A percentile compares a stretch with the other conserved stretches of the same genome.
These are phyloP conservation scores for Petrocephalus zakoni DNA, from an alignment of 2,113 vertebrate species.

Conservation along the genomic window DNA sequence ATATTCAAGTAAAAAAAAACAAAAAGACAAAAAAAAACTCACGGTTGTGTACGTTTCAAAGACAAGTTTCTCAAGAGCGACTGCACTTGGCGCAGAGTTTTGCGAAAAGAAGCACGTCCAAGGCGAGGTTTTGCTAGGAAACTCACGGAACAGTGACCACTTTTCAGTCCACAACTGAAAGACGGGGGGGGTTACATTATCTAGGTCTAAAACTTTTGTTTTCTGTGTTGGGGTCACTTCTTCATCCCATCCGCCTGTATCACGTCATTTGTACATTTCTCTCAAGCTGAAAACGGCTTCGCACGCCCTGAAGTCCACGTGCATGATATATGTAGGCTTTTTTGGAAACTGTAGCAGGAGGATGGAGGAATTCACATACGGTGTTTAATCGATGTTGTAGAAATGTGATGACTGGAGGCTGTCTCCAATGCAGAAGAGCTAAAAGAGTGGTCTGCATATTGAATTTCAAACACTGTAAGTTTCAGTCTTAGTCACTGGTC, in stretches of 20 bases:
- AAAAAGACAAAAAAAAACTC: neutral
- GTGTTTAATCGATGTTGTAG: neutral
- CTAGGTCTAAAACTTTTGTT: neutral
- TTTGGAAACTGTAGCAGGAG: slow-evolving; percentile 7
- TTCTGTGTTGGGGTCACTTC: neutral
- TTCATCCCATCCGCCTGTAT: neutral
- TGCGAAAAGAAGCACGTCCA: neutral
- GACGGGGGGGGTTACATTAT: neutral
- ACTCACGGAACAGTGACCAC: slow-evolving; percentile 1
- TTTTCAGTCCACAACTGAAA: slow-evolving; percentile 11
- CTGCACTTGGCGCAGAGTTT: slow-evolving; percentile 41
- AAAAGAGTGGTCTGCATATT: neutral
- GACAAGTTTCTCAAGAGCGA: slow-evolving; percentile 33
- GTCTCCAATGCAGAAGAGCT: neutral
- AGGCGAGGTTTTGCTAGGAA: neutral
- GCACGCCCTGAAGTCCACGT: neutral
- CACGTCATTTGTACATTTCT: slow-evolving; percentile 1
- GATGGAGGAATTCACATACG: neutral
- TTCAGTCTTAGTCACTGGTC: neutral
- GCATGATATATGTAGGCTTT: slow-evolving; percentile 11
- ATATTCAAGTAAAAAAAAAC: neutral
- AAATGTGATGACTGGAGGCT: neutral
- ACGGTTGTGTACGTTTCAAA: slow-evolving; percentile 35
- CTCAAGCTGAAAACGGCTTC: neutral
- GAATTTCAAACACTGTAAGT: neutral